Percentiles rank a stretch among this genome's conserved stretches.
phyloP scores from a whole-genome alignment of 1,140 invertebrate species.

The Tyrophagus putrescentiae region DNA sequence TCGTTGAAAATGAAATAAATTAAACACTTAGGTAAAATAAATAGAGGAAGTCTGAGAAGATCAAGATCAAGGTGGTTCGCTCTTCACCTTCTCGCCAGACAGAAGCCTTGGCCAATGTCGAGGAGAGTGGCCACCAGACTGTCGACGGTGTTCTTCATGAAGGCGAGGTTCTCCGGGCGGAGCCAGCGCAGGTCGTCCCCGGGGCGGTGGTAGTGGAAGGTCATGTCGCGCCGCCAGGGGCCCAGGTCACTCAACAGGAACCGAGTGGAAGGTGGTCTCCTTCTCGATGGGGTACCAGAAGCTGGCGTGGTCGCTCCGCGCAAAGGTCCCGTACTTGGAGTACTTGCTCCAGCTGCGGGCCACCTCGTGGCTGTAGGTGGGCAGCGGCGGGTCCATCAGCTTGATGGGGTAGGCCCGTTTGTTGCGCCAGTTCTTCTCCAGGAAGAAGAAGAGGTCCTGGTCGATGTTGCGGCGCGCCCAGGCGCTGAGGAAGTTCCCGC shows the following conservation, averaged over 20 bases:
- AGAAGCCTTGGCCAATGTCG: constrained; percentile 25
- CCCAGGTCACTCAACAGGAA: constrained; percentile 37
- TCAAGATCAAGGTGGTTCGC: neutral
- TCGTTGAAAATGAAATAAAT: neutral
- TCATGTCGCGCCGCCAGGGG: constrained; percentile 35
- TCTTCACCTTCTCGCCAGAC: neutral
- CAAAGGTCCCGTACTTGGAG: constrained; percentile 29
- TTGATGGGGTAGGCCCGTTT: constrained; percentile 26
- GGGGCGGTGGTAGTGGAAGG: constrained; percentile 33
- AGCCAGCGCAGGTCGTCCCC: constrained; percentile 31
- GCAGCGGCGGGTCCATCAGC: constrained; percentile 22
- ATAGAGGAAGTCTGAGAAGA: neutral
- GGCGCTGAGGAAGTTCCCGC: constrained; percentile 34
- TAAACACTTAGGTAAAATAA: neutral
- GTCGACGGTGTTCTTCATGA: constrained; percentile 29
- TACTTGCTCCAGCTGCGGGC: constrained; percentile 14
- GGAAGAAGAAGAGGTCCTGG: constrained; percentile 27
- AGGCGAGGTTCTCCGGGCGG: constrained; percentile 26
- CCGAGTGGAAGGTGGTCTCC: constrained; percentile 29
- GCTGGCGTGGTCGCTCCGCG: constrained; percentile 31
- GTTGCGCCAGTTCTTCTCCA: constrained; percentile 27
- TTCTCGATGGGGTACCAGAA: constrained; percentile 30
- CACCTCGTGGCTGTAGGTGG: constrained; percentile 21
- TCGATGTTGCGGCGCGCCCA: constrained; percentile 31
- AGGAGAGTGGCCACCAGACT: constrained; percentile 28